Evolutionary conservation across 2,113 vertebrate genomes (phyloP), one percentile per base, ranked within the genome.

Genomic region (Harpagus bidentatus): DNA sequence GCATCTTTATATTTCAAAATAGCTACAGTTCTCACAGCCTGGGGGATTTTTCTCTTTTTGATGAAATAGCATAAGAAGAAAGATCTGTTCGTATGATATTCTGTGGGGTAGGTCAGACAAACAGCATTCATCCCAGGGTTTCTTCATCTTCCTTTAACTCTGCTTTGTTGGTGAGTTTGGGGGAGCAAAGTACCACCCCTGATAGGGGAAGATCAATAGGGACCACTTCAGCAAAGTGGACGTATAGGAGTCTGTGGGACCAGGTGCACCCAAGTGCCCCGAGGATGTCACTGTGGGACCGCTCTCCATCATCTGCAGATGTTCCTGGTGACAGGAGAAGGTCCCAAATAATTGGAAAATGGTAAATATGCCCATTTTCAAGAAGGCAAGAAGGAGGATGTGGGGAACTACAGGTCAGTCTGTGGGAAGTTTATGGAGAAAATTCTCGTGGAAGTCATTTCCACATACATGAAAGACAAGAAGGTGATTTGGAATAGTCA

Each of bases 1-100:
- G 55, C 48, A 83, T 81, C 81, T 86, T 95, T 90, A 32, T 61
- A 61, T 94, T 88, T 94, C 58, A 85, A 61, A 95, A 90, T 43
- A 90, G 66, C 78, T 85, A 25, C 52, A 56, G 66, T 88, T 92
- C 74, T 88, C 53, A 50, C 10, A 86, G 82, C 86, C 66, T 67
- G 66, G 18, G 42, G 56, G 66, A 85, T 88, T 96, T 88, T 93
- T 31, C 36, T 92, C 13, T 76, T 90, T 82, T 56, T 92, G 78
- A 80, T 88, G 71, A 77, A 89, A 73, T 25, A 73, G 48, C 6
- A 0, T 80, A 73, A 89, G 66, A 86, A 84, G 47, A 91, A 87
- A 80, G 47, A 38, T 52, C 34, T 5, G 9, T 59, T 67, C 2
- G 7, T 55, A 52, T 47, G 23, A 65, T 76, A 65, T 36, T 93